Conservation (phyloP, 1,140 invertebrate genomes). For the Eupeodes corollae region DNA sequence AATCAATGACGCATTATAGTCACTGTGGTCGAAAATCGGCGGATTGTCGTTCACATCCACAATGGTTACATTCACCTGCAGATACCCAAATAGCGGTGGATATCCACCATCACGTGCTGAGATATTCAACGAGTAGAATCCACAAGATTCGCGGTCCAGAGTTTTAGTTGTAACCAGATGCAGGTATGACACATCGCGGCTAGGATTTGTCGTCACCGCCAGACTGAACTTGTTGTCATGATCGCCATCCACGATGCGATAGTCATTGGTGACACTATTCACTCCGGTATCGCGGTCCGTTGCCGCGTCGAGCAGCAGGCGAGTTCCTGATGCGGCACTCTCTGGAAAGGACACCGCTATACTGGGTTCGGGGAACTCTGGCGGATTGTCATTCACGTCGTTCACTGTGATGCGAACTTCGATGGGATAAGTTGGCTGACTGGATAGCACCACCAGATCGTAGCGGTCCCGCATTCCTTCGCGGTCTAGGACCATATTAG, state of each 20-base stretch:
- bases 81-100: slow-evolving; percentile 67
- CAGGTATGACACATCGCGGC: slow-evolving; percentile 76
- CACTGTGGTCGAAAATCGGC: slow-evolving; percentile 84
- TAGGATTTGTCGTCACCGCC: slow-evolving; percentile 76
- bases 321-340: slow-evolving; percentile 74
- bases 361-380: slow-evolving; percentile 77
- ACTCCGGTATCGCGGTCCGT: slow-evolving; percentile 74
- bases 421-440: slow-evolving; percentile 85
- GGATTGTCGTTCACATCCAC: slow-evolving; percentile 92
- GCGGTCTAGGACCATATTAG: slow-evolving; percentile 67
- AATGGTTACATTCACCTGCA: slow-evolving; percentile 82
- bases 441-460: slow-evolving; percentile 79
- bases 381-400: slow-evolving; percentile 83
- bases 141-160: slow-evolving; percentile 74
- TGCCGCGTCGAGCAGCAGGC: slow-evolving; percentile 75
- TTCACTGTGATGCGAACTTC: slow-evolving; percentile 76
- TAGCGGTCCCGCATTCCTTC: slow-evolving; percentile 72
- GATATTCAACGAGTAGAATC: slow-evolving; percentile 77
- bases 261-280: slow-evolving; percentile 77
- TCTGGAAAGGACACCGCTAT: slow-evolving; percentile 82
- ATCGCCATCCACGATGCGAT: slow-evolving; percentile 78
- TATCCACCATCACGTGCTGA: slow-evolving; percentile 77
- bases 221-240: slow-evolving; percentile 76
- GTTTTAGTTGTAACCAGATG: slow-evolving; percentile 83
- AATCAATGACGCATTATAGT: slow-evolving; percentile 82